Percentiles rank a stretch among this genome's conserved stretches.
phyloP scores from a whole-genome alignment of 2,113 vertebrate species.

The Pterophyllum scalare region DNA sequence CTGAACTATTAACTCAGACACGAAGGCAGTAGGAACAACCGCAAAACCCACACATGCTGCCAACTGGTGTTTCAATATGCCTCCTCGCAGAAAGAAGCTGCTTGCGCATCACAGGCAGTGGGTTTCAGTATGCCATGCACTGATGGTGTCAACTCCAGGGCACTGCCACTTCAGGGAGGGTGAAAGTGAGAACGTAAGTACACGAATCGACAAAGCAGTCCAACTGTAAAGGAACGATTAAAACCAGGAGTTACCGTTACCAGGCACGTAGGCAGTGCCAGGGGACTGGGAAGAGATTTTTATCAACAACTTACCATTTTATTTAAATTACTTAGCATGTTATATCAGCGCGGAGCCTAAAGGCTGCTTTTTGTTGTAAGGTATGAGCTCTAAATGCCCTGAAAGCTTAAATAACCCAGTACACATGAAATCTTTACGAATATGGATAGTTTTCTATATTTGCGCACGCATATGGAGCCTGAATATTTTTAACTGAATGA shows the following conservation, averaged over 20 bases:
- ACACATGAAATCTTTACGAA: too few species aligned
- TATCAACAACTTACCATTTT: background rate
- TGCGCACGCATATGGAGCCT: background rate
- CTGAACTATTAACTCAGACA: constrained; percentile 81
- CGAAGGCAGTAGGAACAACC: constrained; percentile 73
- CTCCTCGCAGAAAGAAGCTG: constrained; percentile 55
- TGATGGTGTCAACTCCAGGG: constrained; percentile 67
- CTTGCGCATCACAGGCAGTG: constrained; percentile 7
- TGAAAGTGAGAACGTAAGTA: constrained; percentile 52
- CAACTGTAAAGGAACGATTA: constrained; percentile 6
- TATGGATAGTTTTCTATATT: background rate
- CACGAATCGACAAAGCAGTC: constrained; percentile 19
- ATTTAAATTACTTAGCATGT: background rate
- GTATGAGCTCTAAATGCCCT: background rate
- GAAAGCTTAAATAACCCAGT: background rate
- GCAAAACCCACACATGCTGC: constrained; percentile 75
- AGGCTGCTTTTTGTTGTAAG: background rate
- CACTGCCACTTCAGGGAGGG: constrained; percentile 48
- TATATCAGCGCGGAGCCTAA: too few species aligned
- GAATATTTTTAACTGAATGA: background rate
- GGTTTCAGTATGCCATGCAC: constrained; percentile 49
- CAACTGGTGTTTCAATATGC: constrained; percentile 74
- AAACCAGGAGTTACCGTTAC: background rate
- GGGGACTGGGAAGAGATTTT: background rate
- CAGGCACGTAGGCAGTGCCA: background rate